These are phyloP conservation scores for Chelonus formosanus DNA, from an alignment of 2,888 invertebrate species.

Conservation along the genomic window DNA sequence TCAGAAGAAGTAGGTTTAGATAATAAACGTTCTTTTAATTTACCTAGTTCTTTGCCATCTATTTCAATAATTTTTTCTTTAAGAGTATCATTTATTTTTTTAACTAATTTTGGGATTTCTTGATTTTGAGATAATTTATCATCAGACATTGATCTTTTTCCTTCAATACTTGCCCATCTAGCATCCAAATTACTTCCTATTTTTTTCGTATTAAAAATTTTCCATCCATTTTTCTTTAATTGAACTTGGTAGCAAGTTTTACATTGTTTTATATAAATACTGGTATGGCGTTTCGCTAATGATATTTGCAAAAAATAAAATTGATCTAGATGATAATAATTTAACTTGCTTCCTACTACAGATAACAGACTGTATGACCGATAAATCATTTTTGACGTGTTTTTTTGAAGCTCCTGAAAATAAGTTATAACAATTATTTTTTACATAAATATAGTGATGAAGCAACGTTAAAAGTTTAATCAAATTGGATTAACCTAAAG, in stretches of 20 bases:
- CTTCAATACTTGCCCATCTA: conserved; percentile 41
- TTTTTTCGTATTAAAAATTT: conserved; percentile 43
- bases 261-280: conserved; percentile 52
- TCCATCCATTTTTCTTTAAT: conserved; percentile 45
- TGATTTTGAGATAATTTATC: conserved; percentile 40
- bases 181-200: conserved; percentile 40
- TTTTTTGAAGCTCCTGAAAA: neutral
- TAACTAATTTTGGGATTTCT: conserved; percentile 29
- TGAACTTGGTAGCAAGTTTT: conserved; percentile 42
- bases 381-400: conserved; percentile 52
- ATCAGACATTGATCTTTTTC: conserved; percentile 42
- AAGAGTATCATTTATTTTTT: conserved; percentile 34
- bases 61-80: conserved; percentile 53
- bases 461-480: no score
- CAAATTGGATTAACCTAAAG: no score
- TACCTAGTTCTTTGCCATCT: conserved; percentile 54
- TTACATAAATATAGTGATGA: no score
- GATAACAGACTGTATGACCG: conserved; percentile 54
- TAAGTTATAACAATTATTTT: neutral
- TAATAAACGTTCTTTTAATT: conserved; percentile 56
- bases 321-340: conserved; percentile 48
- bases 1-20: conserved; percentile 24
- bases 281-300: conserved; percentile 49
- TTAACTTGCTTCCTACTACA: conserved; percentile 50
- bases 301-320: conserved; percentile 53